Base-by-base conservation (phyloP, 2,113 vertebrate species). In the Pelecanus crispus region DNA sequence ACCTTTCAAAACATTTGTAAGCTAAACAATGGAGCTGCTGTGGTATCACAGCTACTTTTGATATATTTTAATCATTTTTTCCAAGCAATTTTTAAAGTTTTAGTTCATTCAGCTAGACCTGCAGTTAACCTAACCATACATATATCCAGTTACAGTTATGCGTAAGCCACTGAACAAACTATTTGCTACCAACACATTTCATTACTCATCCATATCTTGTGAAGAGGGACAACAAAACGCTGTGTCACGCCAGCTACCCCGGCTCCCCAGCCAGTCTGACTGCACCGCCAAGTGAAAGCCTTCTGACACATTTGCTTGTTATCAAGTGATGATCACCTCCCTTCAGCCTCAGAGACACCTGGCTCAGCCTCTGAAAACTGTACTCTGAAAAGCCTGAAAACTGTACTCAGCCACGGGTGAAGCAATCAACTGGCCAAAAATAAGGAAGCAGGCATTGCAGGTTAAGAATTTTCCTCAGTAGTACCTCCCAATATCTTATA, bases 381-480 rank as follows among this genome's bases (percentile, higher is more conserved):
- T n/a, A n/a, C n/a, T n/a, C n/a, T n/a, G n/a, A 47, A 81, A 79
- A 34, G 44, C 42, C 52, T 53, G 17, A n/a, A 73, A 53, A 61
- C 10, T 40, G 3, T 21, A 34, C 22, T 62, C n/a, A 72, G n/a
- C 66, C 44, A 25, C 0, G 0, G 18, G 32, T 1, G 2, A 91
- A 71, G 20, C 32, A 61, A 71, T 5, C 1, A 1, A 47, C 38
- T 7, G 29, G 14, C 16, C 74, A 50, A 78, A 78, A 55, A 55
- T 61, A 21, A 47, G 26, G 32, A 67, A 87, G 38, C 6, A 47
- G 31, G 26, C 58, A 44, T 4, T 74, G 26, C 42, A 66, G 55
- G 38, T 52, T 29, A 49, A 74, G 29, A 44, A 34, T 67, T 75
- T 50, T 70, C 14, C 68, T 74, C 18, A 13, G 5, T 3, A 28